Base-by-base conservation (phyloP, 2,888 invertebrate genomes). In the Laothoe populi region DNA sequence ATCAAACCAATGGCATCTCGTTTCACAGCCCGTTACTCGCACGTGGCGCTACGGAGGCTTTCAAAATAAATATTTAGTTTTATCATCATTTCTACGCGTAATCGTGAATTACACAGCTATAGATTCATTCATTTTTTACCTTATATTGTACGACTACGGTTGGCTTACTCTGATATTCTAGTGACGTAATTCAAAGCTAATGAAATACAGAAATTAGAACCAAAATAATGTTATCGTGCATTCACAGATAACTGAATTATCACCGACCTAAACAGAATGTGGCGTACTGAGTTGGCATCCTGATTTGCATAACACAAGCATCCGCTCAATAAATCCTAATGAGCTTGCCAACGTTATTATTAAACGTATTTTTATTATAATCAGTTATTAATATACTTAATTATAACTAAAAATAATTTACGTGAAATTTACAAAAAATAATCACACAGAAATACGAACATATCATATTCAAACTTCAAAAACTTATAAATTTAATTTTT, bases 181-280 rank as follows among this genome's bases (percentile, higher is more conserved):
- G n/a, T n/a, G n/a, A n/a, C 46, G 23, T 53, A 31, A 35, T 31
- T 19, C 31, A 35, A 19, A 16, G 31, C 53, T n/a, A n/a, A n/a
- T n/a, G n/a, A n/a, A 21, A 16, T 53, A 53, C 31, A 10, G 31
- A 35, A 53, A 19, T 53, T n/a, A 3, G 2, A 19, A 8, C n/a
- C n/a, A 16, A 35, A 19, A 53, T 53, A 53, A 53, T 0, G 53
- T 53, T 53, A 35, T 53, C 53, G 35, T 35, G 35, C 35, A 1
- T 11, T 19, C 53, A 53, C 53, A 35, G 16, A 31, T 53, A 35
- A 53, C 35, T 53, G 19, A 53, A 35, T 53, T 53, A 53, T 53
- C 53, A 21, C 31, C 24, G 7, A 48, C 11, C 35, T 35, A 53
- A 53, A 53, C 35, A 53, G 26, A 21, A 46, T 48, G 7, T 4